phyloP scores from a whole-genome alignment of 2,797 vertebrate species.

The Triplophysa yarkandensis region DNA sequence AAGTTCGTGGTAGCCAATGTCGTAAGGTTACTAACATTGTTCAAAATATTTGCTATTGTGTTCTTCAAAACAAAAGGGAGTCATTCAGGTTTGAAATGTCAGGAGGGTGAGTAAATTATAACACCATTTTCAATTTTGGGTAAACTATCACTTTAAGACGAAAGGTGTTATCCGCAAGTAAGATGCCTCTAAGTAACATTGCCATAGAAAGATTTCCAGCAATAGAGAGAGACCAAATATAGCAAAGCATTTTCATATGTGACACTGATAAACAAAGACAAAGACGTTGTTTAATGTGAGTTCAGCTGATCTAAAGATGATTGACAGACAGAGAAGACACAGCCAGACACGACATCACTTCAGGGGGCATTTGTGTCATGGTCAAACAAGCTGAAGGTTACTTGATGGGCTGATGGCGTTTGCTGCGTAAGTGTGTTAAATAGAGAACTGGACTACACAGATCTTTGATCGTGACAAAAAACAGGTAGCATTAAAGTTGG shows the following conservation, averaged over 20 bases:
- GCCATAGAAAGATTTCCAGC: conserved; percentile 41
- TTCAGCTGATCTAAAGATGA: conserved; percentile 35
- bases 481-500: neutral
- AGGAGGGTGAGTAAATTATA: no score
- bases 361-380: conserved; percentile 23
- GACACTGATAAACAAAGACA: conserved; percentile 53
- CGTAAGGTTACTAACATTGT: no score
- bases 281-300: conserved; percentile 46
- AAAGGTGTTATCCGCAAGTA: no score
- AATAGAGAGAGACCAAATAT: conserved; percentile 47
- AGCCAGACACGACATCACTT: conserved; percentile 18
- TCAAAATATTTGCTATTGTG: no score
- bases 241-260: conserved; percentile 32
- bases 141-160: no score
- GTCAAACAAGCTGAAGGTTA: conserved; percentile 2
- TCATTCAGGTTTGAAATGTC: no score
- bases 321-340: conserved; percentile 26
- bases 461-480: neutral
- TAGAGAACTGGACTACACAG: conserved; percentile 2
- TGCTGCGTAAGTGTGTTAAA: conserved; percentile 6
- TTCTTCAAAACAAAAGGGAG: no score
- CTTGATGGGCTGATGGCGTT: neutral
- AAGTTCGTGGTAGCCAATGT: no score
- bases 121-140: neutral
- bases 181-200: no score